Percentiles rank a stretch among this genome's conserved stretches.
Evolutionary conservation across 92 coral and sea anemone species (phyloP).

Genomic region (Umimayanthus kanabou): DNA sequence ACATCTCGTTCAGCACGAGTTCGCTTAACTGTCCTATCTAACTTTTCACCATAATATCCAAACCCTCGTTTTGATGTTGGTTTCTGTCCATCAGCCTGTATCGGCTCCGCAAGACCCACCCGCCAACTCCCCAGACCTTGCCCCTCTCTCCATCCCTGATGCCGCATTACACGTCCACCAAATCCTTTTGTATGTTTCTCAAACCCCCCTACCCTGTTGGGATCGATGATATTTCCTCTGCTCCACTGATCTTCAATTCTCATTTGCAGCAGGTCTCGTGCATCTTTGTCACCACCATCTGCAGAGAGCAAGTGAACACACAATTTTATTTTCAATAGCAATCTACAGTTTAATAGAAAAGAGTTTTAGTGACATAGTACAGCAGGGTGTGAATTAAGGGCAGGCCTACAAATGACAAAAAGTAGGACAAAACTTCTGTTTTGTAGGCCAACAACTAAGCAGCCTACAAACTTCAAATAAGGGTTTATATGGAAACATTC

Average conservation of each 20-base stretch:
- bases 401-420: too few relatives aligned
- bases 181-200: constrained; percentile 90
- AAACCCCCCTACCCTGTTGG: constrained; percentile 87
- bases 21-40: constrained; percentile 77
- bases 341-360: too few relatives aligned
- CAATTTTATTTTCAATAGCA: not conserved
- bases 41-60: constrained; percentile 93
- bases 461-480: too few relatives aligned
- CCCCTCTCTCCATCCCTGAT: constrained; percentile 93
- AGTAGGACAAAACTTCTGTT: too few relatives aligned
- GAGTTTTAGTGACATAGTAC: too few relatives aligned
- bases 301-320: not conserved
- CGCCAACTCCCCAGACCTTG: constrained; percentile 85
- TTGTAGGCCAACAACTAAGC: too few relatives aligned
- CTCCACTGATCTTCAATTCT: constrained; percentile 87
- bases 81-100: constrained; percentile 83
- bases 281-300: constrained; percentile 93
- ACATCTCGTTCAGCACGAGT: constrained; percentile 80
- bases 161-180: constrained; percentile 87
- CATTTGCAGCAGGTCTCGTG: constrained; percentile 83
- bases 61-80: constrained; percentile 91
- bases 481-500: too few relatives aligned
- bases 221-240: constrained; percentile 70
- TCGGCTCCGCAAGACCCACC: constrained; percentile 84
- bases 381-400: too few relatives aligned